Conservation (phyloP, 2,797 vertebrate genomes). For the Myotis daubentonii region DNA sequence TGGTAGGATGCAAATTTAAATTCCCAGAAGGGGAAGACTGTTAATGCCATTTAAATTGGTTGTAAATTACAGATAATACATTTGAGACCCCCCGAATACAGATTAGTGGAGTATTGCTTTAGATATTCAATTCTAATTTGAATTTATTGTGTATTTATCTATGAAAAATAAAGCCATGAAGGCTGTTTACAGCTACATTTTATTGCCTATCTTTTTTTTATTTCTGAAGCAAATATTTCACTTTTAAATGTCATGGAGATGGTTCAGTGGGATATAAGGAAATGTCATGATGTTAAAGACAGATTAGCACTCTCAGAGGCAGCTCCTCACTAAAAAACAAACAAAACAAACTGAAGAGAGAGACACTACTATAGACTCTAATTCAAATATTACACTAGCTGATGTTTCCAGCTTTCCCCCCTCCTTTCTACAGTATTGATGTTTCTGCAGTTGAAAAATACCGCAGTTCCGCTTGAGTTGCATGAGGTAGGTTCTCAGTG, state of each 20-base stretch:
- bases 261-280: constrained; percentile 60
- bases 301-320: constrained; percentile 32
- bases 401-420: constrained; percentile 39
- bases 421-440: constrained; percentile 5
- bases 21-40: constrained; percentile 88
- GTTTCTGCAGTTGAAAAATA: constrained; percentile 45
- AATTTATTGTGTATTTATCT: constrained; percentile 84
- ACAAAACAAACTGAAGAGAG: constrained; percentile 39
- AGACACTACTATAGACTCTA: neutral
- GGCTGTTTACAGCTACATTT: constrained; percentile 80
- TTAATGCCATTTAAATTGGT: constrained; percentile 91
- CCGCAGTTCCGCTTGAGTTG: neutral
- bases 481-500: neutral
- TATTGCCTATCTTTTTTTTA: constrained; percentile 72
- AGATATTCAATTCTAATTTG: constrained; percentile 83
- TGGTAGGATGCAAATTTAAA: constrained; percentile 89
- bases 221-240: constrained; percentile 72
- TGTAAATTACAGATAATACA: constrained; percentile 90
- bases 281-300: constrained; percentile 67
- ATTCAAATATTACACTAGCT: constrained; percentile 50
- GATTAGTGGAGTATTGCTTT: constrained; percentile 86
- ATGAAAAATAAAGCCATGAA: constrained; percentile 83
- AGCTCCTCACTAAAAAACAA: constrained; percentile 49
- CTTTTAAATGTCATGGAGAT: constrained; percentile 75
- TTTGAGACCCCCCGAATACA: constrained; percentile 87